phyloP scores from a whole-genome alignment of 2,888 invertebrate species.

The Microplitis manilae region DNA sequence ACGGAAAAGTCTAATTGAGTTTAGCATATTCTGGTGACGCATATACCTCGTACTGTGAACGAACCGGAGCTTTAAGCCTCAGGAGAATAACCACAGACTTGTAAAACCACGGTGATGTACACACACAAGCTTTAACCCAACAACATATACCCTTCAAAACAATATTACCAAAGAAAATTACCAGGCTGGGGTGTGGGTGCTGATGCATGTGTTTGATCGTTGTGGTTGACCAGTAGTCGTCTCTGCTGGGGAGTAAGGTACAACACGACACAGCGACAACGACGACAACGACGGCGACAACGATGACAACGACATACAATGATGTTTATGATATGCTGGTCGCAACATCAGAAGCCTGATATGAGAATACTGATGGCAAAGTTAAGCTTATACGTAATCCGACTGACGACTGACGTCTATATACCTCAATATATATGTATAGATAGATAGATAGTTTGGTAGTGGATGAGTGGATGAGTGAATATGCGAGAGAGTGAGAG shows the following conservation, averaged over 20 bases:
- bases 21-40: not conserved
- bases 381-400: not conserved
- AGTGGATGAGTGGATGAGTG: not conserved
- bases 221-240: conserved; percentile 15
- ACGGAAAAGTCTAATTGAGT: conserved; percentile 8
- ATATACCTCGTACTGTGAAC: not conserved
- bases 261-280: not conserved
- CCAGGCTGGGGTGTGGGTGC: not conserved
- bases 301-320: not conserved
- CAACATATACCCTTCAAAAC: conserved; percentile 17
- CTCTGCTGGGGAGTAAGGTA: not conserved
- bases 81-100: conserved; percentile 9
- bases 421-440: not conserved
- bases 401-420: not conserved
- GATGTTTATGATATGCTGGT: not conserved
- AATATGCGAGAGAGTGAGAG: not conserved
- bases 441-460: not conserved
- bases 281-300: not conserved
- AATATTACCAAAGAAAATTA: conserved; percentile 28
- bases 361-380: not conserved
- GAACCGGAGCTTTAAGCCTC: not conserved
- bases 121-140: not conserved
- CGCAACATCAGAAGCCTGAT: not conserved
- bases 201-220: conserved; percentile 21
- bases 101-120: conserved; percentile 5